A percentile compares a stretch with the other conserved stretches of the same genome.
phyloP scores from a whole-genome alignment of 1,140 invertebrate species.

The Lepidostoma basale region DNA sequence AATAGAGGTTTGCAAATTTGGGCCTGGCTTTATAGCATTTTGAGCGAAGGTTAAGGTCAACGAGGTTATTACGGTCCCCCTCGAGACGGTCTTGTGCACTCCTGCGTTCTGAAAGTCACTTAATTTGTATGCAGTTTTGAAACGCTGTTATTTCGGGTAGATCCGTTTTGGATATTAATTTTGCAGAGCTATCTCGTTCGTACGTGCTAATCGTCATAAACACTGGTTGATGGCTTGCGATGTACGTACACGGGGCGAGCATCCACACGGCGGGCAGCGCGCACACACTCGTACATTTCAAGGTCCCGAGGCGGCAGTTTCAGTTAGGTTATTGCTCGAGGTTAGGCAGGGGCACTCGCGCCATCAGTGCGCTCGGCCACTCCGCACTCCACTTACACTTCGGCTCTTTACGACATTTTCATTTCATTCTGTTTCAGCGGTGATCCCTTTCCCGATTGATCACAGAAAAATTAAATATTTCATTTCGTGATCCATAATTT shows the following conservation, averaged over 20 bases:
- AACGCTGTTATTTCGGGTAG: too few relatives aligned
- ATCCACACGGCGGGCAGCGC: neutral
- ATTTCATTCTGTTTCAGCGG: slow-evolving; percentile 12
- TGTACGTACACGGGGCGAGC: neutral
- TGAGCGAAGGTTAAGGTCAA: slow-evolving; percentile 44
- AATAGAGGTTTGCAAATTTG: slow-evolving; percentile 30
- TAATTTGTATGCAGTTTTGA: too few relatives aligned
- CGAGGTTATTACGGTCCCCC: slow-evolving; percentile 26
- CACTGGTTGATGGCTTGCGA: neutral
- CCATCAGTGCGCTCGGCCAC: too few relatives aligned
- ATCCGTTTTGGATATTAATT: too few relatives aligned
- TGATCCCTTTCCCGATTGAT: neutral
- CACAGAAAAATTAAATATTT: neutral
- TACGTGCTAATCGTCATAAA: slow-evolving; percentile 17
- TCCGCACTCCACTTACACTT: too few relatives aligned
- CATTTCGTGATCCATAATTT: too few relatives aligned
- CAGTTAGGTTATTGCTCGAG: slow-evolving; percentile 41
- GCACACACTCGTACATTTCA: slow-evolving; percentile 17
- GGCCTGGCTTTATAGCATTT: slow-evolving; percentile 22
- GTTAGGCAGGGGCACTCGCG: slow-evolving; percentile 4
- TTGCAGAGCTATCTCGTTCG: neutral
- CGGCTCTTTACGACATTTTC: too few relatives aligned
- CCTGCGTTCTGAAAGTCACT: too few relatives aligned
- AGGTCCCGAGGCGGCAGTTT: slow-evolving; percentile 25
- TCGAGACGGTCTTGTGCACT: neutral